These are phyloP conservation scores for Choloepus didactylus DNA, from an alignment of 2,797 vertebrate species.

Conservation along the genomic window DNA sequence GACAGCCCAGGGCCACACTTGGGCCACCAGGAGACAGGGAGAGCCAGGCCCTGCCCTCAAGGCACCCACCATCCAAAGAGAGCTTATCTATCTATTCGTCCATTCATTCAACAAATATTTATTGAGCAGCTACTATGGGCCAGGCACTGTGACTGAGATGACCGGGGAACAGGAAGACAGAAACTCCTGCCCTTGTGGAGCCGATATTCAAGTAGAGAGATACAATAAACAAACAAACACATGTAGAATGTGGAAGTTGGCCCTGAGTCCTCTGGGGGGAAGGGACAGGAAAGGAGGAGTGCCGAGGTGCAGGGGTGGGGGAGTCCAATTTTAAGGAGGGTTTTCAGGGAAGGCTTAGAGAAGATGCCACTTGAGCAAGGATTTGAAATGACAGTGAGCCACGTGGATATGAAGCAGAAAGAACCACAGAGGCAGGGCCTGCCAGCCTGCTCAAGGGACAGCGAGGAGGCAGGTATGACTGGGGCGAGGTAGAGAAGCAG, in stretches of 20 bases:
- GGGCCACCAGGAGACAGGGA: not conserved
- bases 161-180: not conserved
- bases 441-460: not conserved
- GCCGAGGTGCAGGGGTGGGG: not conserved
- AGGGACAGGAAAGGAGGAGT: not conserved
- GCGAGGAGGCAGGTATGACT: not conserved
- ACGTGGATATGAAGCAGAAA: not conserved
- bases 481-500: not conserved
- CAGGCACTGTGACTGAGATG: not conserved
- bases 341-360: not conserved
- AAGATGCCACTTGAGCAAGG: not conserved
- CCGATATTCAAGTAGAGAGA: not conserved
- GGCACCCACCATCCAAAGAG: not conserved
- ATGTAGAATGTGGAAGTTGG: not conserved
- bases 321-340: not conserved
- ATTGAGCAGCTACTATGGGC: not conserved
- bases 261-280: rapidly evolving
- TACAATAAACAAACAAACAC: not conserved
- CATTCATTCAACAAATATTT: slow-evolving; percentile 69
- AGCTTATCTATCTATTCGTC: not conserved
- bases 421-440: not conserved
- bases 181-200: not conserved
- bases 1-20: not conserved
- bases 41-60: not conserved
- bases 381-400: not conserved